Evolutionary conservation across 30 jellyfish, hydroid and myxozoan species (phyloP).

Genomic region (Chironex yamaguchii): DNA sequence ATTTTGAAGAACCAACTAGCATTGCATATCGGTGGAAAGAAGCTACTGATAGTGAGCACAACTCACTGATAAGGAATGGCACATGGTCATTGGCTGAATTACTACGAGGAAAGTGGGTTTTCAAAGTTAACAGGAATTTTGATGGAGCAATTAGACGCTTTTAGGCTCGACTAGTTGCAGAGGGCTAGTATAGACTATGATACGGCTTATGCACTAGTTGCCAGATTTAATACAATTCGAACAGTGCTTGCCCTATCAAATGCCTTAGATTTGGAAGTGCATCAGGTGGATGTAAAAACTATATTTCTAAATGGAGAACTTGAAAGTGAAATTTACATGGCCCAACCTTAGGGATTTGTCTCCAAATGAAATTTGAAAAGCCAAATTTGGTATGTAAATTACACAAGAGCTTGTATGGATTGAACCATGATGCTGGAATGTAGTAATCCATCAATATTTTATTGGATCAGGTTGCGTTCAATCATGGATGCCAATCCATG

Average conservation of each 20-base stretch:
- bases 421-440: conserved; percentile 54
- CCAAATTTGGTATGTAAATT: too few species aligned
- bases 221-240: conserved; percentile 31
- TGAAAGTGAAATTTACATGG: conserved; percentile 39
- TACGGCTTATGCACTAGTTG: conserved; percentile 50
- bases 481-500: conserved; percentile 49
- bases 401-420: too few species aligned
- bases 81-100: conserved; percentile 49
- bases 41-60: conserved; percentile 31
- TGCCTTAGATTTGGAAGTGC: conserved; percentile 26
- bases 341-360: conserved; percentile 31
- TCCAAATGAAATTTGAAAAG: conserved; percentile 8
- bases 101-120: conserved; percentile 66
- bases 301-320: conserved; percentile 46
- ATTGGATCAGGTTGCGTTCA: not conserved
- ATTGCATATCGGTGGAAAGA: conserved; percentile 42
- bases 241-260: conserved; percentile 30
- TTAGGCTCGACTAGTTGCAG: conserved; percentile 68
- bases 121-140: conserved; percentile 30
- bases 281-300: conserved; percentile 38
- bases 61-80: conserved; percentile 9
- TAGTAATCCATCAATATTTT: not conserved
- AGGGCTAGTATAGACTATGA: conserved; percentile 53
- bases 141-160: conserved; percentile 60
- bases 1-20: conserved; percentile 42